Evolutionary conservation across 2,888 invertebrate genomes (phyloP).

Genomic region (Thereva unica): DNA sequence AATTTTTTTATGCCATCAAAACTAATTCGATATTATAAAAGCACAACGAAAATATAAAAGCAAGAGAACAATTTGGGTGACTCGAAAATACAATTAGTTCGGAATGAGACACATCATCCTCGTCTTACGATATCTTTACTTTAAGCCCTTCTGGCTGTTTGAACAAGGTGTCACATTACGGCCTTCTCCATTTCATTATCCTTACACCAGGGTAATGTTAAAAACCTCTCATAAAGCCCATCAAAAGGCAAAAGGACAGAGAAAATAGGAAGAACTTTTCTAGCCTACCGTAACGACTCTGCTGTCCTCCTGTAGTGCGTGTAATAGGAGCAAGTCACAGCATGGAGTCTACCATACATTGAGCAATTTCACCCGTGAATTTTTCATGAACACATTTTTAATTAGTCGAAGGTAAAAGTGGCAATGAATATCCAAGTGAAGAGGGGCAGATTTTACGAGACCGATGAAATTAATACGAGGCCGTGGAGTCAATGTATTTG

Average conservation of each 20-base stretch:
- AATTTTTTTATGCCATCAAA: too few species aligned
- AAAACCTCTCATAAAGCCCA: constrained; percentile 37
- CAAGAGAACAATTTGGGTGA: too few species aligned
- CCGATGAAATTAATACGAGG: constrained; percentile 35
- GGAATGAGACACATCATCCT: too few species aligned
- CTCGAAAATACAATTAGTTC: too few species aligned
- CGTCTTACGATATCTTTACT: background rate
- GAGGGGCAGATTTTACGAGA: constrained; percentile 27
- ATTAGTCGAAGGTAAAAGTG: constrained; percentile 56
- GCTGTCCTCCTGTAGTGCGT: constrained; percentile 33
- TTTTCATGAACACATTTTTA: constrained; percentile 54
- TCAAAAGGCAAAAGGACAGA: constrained; percentile 15
- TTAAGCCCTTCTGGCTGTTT: constrained; percentile 28
- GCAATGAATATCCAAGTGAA: constrained; percentile 47
- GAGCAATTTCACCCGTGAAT: constrained; percentile 46
- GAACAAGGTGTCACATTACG: constrained; percentile 37
- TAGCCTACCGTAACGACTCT: too few species aligned
- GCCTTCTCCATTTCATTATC: constrained; percentile 38
- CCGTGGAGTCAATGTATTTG: constrained; percentile 20
- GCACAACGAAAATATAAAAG: too few species aligned
- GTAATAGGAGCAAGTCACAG: constrained; percentile 43
- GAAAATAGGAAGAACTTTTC: background rate
- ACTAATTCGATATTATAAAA: too few species aligned
- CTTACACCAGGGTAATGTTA: constrained; percentile 25
- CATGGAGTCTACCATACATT: constrained; percentile 30